Evolutionary conservation across 2,888 invertebrate species (phyloP).

Genomic region (Hirtodrosophila trivittata): DNA sequence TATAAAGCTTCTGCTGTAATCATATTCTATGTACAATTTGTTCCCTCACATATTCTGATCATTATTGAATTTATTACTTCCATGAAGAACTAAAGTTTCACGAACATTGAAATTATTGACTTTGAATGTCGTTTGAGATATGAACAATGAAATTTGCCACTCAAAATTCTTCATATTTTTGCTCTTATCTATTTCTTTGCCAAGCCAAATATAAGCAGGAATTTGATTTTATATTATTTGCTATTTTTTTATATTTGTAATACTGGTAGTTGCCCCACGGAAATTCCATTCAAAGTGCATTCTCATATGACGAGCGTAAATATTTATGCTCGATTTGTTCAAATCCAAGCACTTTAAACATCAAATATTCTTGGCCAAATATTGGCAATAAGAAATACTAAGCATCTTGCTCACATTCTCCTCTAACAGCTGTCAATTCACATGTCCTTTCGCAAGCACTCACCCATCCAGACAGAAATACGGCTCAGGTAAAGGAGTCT

Average conservation of each 20-base stretch:
- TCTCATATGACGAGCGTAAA: not conserved
- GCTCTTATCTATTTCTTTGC: too few relatives aligned
- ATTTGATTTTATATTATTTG: not conserved
- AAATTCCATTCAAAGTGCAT: not conserved
- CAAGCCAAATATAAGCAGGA: too few relatives aligned
- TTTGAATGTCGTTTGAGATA: too few relatives aligned
- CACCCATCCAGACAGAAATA: constrained; percentile 4
- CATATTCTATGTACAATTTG: too few relatives aligned
- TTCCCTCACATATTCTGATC: too few relatives aligned
- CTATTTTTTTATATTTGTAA: not conserved
- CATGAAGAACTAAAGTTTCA: too few relatives aligned
- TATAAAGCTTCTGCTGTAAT: too few relatives aligned
- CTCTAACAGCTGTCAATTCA: constrained; percentile 31
- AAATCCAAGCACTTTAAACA: constrained; percentile 15
- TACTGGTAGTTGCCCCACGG: not conserved
- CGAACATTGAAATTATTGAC: too few relatives aligned
- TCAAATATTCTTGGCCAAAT: constrained; percentile 9
- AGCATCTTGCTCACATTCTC: constrained; percentile 3
- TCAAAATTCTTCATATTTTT: too few relatives aligned
- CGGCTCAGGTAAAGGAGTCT: constrained; percentile 5
- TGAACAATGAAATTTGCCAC: too few relatives aligned
- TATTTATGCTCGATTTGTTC: constrained; percentile 26
- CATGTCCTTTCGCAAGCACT: constrained; percentile 20
- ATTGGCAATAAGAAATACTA: constrained; percentile 17
- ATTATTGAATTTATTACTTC: too few relatives aligned